Evolutionary conservation across 2,113 vertebrate genomes (phyloP), one percentile per base, ranked within the genome.

Genomic region (Cololabis saira): DNA sequence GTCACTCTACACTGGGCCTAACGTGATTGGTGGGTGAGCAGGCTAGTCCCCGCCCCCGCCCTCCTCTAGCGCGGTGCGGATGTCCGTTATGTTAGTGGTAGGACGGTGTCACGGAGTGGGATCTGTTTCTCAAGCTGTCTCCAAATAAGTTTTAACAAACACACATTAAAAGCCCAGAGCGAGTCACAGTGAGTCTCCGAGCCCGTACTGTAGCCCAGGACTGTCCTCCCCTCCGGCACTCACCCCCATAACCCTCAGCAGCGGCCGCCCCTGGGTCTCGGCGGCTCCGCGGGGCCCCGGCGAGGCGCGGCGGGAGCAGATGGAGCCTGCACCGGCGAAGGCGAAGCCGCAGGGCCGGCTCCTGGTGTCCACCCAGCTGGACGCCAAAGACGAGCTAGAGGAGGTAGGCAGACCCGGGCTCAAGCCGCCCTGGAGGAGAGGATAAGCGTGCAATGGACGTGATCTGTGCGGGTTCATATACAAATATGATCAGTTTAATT

Each of bases 301-400:
- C 67, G 80, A 87, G 83, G 92, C 89, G 80, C 93, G 93, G 91
- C 94, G 93, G 93, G 91, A 90, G 70, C 76, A 89, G 82, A 95
- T 95, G 94, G 95, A 95, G 86, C 89, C 93, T 82, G 86, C 90
- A 40, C 78, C 93, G 85, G 92, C 86, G n/a, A 95, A 95, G 86
- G 80, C 92, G 84, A 96, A 93, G 90, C 92, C 94, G 21, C 90
- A 92, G 95, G 95, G 95, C 70, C 93, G 93, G 64, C 90, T 98
- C 71, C 91, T 97, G 85, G 87, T 95, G 76, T 95, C 95, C 86
- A 96, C 93, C 76, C 94, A 91, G 80, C 92, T 98, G 93, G 96
- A 98, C 87, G 94, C 96, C 56, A 98, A 98, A 89, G 97, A 98
- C 88, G 96, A 98, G 90, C 91, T 97, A 86, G 97, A 98, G 89